Evolutionary conservation across 2,797 vertebrate genomes (phyloP), one percentile per base, ranked within the genome.

Genomic region (Schizothorax lantsangensis): DNA sequence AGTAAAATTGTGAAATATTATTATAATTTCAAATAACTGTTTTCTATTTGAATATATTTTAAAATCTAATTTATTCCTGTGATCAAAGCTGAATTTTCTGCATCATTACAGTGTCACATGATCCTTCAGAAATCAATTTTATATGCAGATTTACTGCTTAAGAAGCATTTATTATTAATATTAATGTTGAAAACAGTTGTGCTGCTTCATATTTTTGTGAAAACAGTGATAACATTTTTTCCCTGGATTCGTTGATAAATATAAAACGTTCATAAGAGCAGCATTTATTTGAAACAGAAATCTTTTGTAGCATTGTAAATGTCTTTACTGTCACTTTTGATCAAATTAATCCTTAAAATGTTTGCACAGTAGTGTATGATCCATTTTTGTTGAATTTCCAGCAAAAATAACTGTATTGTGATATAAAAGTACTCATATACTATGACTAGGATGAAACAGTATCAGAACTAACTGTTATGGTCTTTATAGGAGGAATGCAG

Each of bases 401-500:
- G 7, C 33, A 5, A 38, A 69, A 66, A 33, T 33, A 17, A 33
- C 26, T 17, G 15, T 33, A 66, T 66, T 33, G 26, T 33, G 62
- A 14, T 33, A 17, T 66, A 15, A 66, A 66, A 33, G 6, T 15
- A 64, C 62, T 64, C 26, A 3, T 30, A 7, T 6, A 64, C 62
- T 15, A 5, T 15, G 26, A 66, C 26, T 15, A 75, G 33, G 19
- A 59, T 59, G 36, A 26, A 59, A 59, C 36, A 3, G 7, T 54
- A 17, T 26, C 19, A 21, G n/a, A 33, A 19, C 8, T 73, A 57
- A 30, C 6, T 6, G 1, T 17, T 77, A 15, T 87, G 21, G 59
- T 83, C 38, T 30, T 92, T 75, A 1, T 49, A 99, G 98, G 98
- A 84, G 98, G 98, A 82, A 99, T 99, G 98, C 97, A 99, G 92